Evolutionary conservation across 2,797 vertebrate genomes (phyloP), one percentile per base, ranked within the genome.

Genomic region (Poecilia velifera): DNA sequence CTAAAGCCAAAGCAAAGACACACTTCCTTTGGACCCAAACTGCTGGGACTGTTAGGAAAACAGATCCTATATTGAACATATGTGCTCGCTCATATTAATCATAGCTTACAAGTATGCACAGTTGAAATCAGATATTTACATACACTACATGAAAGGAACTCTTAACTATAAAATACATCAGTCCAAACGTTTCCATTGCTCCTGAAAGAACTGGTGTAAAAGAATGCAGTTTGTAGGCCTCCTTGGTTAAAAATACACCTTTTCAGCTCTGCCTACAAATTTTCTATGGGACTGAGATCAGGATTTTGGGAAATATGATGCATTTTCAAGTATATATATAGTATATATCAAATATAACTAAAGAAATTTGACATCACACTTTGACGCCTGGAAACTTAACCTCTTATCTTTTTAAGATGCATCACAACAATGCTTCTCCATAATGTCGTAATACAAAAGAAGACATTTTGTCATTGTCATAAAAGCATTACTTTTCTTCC

Each of bases 1-100:
- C 83, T 86, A 72, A 74, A 76, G 91, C 91, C 94, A 94, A 95
- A 94, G 90, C 89, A 93, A 94, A 94, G 90, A 94, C 76, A 72
- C 62, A 76, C 82, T 91, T 94, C 90, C 90, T 88, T 76, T 86
- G n/a, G 80, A 81, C 76, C 86, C 77, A 86, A 87, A 92, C 86
- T 84, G 80, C 84, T 62, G 76, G 88, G 83, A 83, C 86, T 72
- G 78, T 84, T 87, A 82, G 73, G 73, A 84, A 93, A 94, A 91
- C 82, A 92, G 77, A 82, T 79, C 80, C 81, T 87, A 92, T 80
- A 79, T 72, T 82, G 89, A 88, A 81, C 85, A 90, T 82, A 83
- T 81, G 79, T 81, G 83, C 79, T 88, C 71, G 73, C 83, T 46
- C n/a, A 71, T 71, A 71, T 71, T n/a, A 71, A 71, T 46, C 25